Percentiles rank a stretch among this genome's conserved stretches.
These are phyloP conservation scores for Anastrepha obliqua DNA, from an alignment of 1,140 invertebrate genomes.

Conservation along the genomic window DNA sequence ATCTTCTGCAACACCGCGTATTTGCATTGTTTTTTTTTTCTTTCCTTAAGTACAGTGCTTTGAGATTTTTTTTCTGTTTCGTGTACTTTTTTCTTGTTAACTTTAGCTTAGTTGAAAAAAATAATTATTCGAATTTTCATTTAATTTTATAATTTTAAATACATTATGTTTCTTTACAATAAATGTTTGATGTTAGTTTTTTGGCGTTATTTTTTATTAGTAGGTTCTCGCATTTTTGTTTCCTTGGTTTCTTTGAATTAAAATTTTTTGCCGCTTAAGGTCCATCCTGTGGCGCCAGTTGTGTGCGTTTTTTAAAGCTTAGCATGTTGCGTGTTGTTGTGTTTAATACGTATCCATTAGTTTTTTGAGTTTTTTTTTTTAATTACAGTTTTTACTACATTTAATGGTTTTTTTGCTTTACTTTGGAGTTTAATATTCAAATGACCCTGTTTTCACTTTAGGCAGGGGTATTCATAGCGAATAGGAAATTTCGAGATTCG, in stretches of 20 bases:
- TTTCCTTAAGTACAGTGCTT: background rate
- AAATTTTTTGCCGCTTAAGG: background rate
- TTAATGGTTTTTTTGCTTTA: no score
- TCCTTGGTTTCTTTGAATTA: background rate
- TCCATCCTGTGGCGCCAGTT: background rate
- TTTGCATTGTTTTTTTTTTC: background rate
- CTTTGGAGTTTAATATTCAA: no score
- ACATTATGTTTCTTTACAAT: background rate
- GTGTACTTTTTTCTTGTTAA: background rate
- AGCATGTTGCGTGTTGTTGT: background rate
- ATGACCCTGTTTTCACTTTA: background rate
- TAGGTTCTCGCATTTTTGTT: background rate
- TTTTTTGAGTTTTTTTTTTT: background rate
- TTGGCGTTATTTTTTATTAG: background rate
- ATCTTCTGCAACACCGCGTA: background rate
- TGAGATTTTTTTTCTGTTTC: background rate
- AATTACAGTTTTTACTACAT: background rate
- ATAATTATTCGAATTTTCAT: no score
- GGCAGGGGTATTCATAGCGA: background rate
- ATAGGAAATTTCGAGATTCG: no score
- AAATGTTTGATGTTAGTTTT: background rate
- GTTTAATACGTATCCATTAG: background rate
- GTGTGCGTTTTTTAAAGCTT: slow-evolving; percentile 32
- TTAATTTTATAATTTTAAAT: no score
- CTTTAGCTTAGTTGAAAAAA: background rate